phyloP scores from a whole-genome alignment of 1,140 invertebrate species.

The Euwallacea fornicatus region DNA sequence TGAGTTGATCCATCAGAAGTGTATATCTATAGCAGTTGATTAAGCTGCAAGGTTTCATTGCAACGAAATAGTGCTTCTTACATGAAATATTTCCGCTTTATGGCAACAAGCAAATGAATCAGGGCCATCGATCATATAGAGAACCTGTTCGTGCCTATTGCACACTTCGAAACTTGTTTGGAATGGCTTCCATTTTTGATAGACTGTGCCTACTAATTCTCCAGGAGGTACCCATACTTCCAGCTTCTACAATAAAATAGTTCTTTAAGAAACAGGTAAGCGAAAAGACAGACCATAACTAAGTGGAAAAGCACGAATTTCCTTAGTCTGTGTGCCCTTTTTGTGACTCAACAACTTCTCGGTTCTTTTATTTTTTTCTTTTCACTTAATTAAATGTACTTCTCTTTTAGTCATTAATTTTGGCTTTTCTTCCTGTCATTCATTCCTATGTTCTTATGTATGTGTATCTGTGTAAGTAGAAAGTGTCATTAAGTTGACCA shows the following conservation, averaged over 20 bases:
- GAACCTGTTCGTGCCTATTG: conserved; percentile 54
- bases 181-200: conserved; percentile 58
- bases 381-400: too few relatives aligned
- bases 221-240: conserved; percentile 59
- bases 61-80: conserved; percentile 32
- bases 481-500: too few relatives aligned
- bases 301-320: not conserved
- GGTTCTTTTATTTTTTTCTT: too few relatives aligned
- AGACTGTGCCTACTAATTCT: conserved; percentile 59
- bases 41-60: conserved; percentile 8
- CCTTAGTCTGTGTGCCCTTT: too few relatives aligned
- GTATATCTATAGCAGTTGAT: conserved; percentile 46
- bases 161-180: conserved; percentile 58
- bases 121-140: conserved; percentile 61
- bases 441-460: too few relatives aligned
- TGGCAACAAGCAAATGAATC: conserved; percentile 48
- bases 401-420: too few relatives aligned
- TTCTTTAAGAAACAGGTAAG: too few relatives aligned
- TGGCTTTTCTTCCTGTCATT: too few relatives aligned
- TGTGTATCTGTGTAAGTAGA: too few relatives aligned
- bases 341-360: too few relatives aligned
- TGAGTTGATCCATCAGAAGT: conserved; percentile 57
- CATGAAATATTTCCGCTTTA: conserved; percentile 57
- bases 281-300: too few relatives aligned
- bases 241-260: conserved; percentile 48